These are phyloP conservation scores for Erannis defoliaria DNA, from an alignment of 2,888 invertebrate genomes.

Conservation along the genomic window DNA sequence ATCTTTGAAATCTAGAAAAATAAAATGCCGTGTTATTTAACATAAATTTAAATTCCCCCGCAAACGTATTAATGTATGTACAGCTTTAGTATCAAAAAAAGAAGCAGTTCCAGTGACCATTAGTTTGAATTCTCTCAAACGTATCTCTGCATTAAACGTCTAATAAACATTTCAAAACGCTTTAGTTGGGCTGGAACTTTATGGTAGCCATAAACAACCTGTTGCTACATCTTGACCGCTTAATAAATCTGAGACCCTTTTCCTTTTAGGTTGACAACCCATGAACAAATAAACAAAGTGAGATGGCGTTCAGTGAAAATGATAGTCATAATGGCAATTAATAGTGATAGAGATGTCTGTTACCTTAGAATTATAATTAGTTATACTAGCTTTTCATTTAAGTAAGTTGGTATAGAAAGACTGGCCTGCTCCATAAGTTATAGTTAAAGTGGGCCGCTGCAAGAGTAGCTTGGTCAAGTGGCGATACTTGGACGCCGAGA, in stretches of 20 bases:
- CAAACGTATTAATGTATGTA: no score
- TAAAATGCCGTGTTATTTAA: background rate
- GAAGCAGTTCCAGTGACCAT: no score
- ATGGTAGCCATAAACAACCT: slow-evolving; percentile 44
- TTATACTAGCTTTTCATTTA: background rate
- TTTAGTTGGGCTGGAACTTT: slow-evolving; percentile 30
- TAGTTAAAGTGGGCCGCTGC: no score
- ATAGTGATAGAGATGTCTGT: background rate
- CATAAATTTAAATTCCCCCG: slow-evolving; percentile 3
- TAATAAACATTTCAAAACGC: slow-evolving; percentile 34
- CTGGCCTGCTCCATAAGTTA: no score
- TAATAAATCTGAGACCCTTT: slow-evolving; percentile 45
- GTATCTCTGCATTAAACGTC: slow-evolving; percentile 3
- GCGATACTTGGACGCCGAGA: no score
- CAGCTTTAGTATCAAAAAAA: no score
- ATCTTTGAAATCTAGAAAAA: no score
- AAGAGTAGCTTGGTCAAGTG: no score
- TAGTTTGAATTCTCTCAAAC: background rate
- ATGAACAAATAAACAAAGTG: slow-evolving; percentile 42
- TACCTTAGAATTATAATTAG: background rate
- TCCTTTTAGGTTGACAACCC: slow-evolving; percentile 32
- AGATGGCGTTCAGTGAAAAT: slow-evolving; percentile 19
- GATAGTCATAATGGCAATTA: background rate
- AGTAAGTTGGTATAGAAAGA: background rate
- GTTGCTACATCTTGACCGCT: slow-evolving; percentile 45